Conservation (phyloP, 2,888 invertebrate genomes). For the Drosophila formosana region DNA sequence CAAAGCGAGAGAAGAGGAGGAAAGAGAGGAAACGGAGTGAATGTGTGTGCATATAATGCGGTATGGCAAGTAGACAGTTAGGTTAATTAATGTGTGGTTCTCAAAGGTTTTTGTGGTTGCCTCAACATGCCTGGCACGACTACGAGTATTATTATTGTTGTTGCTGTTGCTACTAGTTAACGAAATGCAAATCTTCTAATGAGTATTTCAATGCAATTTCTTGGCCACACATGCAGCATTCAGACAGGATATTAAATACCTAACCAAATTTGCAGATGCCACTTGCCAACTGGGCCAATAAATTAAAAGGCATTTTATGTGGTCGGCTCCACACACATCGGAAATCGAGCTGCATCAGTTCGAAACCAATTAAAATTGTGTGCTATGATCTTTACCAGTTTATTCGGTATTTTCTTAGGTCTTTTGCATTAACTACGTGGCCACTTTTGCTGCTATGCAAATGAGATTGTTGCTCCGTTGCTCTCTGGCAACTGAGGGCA, state of each 20-base stretch:
- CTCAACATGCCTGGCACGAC: background rate
- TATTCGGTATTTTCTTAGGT: background rate
- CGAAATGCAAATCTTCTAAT: constrained; percentile 10
- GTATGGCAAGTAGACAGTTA: constrained; percentile 18
- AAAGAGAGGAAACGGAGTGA: background rate
- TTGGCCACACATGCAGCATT: constrained; percentile 1
- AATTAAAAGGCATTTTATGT: constrained; percentile 11
- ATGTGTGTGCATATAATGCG: constrained; percentile 10
- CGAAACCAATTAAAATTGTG: constrained; percentile 7
- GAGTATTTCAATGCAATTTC: constrained; percentile 16
- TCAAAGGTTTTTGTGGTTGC: constrained; percentile 57
- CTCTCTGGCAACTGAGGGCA: constrained; percentile 17
- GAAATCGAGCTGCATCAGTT: constrained; percentile 4
- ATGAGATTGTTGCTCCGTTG: constrained; percentile 3
- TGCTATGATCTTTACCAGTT: background rate
- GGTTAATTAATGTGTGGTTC: constrained; percentile 69
- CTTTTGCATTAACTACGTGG: background rate
- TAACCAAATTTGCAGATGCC: constrained; percentile 2
- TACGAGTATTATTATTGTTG: background rate
- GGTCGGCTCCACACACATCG: background rate
- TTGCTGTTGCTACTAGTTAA: constrained; percentile 3
- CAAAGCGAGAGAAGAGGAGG: background rate
- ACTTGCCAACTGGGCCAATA: background rate
- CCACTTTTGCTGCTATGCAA: constrained; percentile 11
- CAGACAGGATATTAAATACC: constrained; percentile 18